These are phyloP conservation scores for Crematogaster levior DNA, from an alignment of 2,888 invertebrate genomes.

Conservation along the genomic window DNA sequence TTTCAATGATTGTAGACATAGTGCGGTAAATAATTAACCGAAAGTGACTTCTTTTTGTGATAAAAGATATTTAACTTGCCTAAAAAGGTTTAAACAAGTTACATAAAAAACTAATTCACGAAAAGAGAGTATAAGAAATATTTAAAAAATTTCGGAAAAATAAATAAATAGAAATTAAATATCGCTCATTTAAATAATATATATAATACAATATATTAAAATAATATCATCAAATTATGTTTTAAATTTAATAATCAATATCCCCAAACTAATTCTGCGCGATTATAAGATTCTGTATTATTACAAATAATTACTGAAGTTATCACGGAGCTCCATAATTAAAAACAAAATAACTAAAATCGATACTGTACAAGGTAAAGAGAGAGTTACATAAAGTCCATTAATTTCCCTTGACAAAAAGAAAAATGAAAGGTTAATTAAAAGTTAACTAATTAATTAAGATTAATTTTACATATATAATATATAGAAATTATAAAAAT, in stretches of 20 bases:
- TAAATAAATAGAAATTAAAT: constrained; percentile 3
- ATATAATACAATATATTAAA: constrained; percentile 7
- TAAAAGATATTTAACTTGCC: neutral
- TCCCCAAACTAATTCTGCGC: neutral
- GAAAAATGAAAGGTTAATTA: neutral
- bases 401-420: neutral
- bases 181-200: neutral
- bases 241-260: neutral
- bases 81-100: neutral
- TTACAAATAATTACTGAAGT: constrained; percentile 27
- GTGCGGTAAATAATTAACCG: neutral
- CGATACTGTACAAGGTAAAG: neutral
- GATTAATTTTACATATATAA: no score
- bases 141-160: neutral
- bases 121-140: neutral
- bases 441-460: constrained; percentile 1
- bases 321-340: neutral
- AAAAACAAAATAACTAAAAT: constrained; percentile 12
- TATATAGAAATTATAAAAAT: neutral
- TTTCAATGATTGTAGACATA: neutral
- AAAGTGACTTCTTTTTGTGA: neutral
- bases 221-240: neutral
- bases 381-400: neutral
- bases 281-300: neutral
- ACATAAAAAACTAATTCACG: neutral